Evolutionary conservation across 2,888 invertebrate species (phyloP), one percentile per base, ranked within the genome.

Genomic region (Ochlodes sylvanus): DNA sequence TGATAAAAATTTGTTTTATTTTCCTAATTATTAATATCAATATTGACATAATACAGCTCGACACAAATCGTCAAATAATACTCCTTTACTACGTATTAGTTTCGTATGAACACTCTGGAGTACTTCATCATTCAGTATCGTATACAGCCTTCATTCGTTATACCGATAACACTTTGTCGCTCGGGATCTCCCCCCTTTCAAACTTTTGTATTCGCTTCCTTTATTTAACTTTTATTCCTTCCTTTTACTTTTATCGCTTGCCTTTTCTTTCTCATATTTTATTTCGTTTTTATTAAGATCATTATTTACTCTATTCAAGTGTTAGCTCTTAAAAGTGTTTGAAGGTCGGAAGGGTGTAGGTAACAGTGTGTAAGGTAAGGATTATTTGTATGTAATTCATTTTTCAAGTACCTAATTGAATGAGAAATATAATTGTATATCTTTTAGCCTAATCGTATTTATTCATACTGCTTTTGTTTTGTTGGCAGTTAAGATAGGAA

Each of bases 81-180:
- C 38, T 38, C 38, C 38, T 38, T 38, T 38, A 38, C 38, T 10
- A 38, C 5, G 27, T 38, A 38, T 38, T 38, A 9, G 12, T 38
- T 38, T 38, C 10, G 38, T 38, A 1, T 38, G 38, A 12, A 50
- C 21, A 27, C 52, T 27, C 52, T 52, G 21, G 52, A 27, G 14
- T 27, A 52, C 52, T 52, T 52, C 52, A 52, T 52, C 52, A 52
- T 52, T 52, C 21, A 21, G 52, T 52, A 52, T 52, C 52, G 52
- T n/a, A 27, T 52, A 21, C 50, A 19, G 7, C 55, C 55, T 55
- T 55, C 55, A 55, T 55, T n/a, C 52, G 52, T 52, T 52, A 27
- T 52, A 55, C 55, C 17, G 55, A 34, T 55, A 55, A 15, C 14
- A n/a, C n/a, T 54, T 32, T 54, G 54, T 54, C 54, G 54, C 6